These are phyloP conservation scores for Sminthurinus signatus DNA, from an alignment of 1,140 invertebrate species.

Conservation along the genomic window DNA sequence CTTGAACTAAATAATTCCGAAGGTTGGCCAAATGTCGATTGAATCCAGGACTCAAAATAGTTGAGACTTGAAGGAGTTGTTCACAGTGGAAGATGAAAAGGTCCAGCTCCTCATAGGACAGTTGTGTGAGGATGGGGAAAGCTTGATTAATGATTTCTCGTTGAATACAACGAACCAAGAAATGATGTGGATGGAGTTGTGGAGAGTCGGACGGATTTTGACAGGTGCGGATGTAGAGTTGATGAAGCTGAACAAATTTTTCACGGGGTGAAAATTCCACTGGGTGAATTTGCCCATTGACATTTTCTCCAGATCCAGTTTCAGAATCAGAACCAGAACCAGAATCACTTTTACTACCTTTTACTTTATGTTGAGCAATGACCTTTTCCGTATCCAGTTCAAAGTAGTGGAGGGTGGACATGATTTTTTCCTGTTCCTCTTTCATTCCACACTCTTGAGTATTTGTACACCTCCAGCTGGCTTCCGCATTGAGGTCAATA, in stretches of 20 bases:
- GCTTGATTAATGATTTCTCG: not conserved
- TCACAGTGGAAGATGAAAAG: not conserved
- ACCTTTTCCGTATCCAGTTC: not conserved
- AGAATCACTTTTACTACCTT: too few relatives aligned
- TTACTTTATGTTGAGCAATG: not conserved
- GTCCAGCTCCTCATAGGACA: not conserved
- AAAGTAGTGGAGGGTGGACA: not conserved
- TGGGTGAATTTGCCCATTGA: too few relatives aligned
- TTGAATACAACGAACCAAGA: not conserved
- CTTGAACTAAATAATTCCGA: not conserved
- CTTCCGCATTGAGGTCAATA: constrained; percentile 39
- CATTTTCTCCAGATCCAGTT: too few relatives aligned
- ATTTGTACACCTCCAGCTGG: not conserved
- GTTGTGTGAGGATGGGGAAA: not conserved
- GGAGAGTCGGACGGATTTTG: too few relatives aligned
- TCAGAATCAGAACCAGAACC: too few relatives aligned
- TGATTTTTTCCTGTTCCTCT: constrained; percentile 3
- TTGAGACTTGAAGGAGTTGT: not conserved
- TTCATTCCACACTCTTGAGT: not conserved
- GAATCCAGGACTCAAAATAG: not conserved
- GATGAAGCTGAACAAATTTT: too few relatives aligned
- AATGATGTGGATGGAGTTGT: not conserved
- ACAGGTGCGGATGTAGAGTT: too few relatives aligned
- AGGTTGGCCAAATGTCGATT: not conserved
- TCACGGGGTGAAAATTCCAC: too few relatives aligned